Percentiles rank a stretch among this genome's conserved stretches.
Evolutionary conservation across 2,113 vertebrate species (phyloP).

Genomic region (Seriola rivoliana): DNA sequence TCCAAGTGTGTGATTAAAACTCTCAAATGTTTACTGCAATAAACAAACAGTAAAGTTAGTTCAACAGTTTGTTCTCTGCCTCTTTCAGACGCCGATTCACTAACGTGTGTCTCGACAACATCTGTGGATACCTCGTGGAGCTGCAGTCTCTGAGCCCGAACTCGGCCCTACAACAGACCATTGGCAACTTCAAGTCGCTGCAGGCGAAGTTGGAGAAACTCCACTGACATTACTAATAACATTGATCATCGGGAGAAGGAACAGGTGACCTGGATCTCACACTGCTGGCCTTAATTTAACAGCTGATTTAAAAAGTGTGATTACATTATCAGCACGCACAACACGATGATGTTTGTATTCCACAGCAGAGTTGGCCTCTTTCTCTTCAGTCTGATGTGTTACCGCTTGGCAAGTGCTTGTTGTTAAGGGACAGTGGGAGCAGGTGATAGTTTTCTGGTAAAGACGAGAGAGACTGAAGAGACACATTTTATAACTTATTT

Average conservation of each 20-base stretch:
- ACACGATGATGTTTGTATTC: neutral
- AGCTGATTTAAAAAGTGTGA: slow-evolving; percentile 19
- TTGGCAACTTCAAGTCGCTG: slow-evolving; percentile 95
- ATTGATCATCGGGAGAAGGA: neutral
- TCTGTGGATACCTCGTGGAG: slow-evolving; percentile 96
- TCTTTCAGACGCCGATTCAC: slow-evolving; percentile 91
- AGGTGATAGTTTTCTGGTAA: slow-evolving; percentile 7
- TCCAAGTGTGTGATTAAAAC: neutral
- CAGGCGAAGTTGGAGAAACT: slow-evolving; percentile 95
- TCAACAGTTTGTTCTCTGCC: neutral
- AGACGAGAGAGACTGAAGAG: neutral
- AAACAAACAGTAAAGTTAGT: neutral
- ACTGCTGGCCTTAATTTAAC: slow-evolving; percentile 45
- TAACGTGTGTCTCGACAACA: slow-evolving; percentile 93
- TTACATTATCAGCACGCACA: slow-evolving; percentile 6
- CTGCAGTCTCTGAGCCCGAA: slow-evolving; percentile 94
- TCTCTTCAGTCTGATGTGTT: slow-evolving; percentile 8
- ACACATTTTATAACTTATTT: slow-evolving; percentile 77
- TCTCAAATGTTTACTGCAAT: no score
- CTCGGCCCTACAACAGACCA: slow-evolving; percentile 86
- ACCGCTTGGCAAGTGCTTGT: neutral
- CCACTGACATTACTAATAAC: slow-evolving; percentile 80
- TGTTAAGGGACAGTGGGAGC: neutral
- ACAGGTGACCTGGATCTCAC: slow-evolving; percentile 34
- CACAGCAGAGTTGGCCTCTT: slow-evolving; percentile 1